These are phyloP conservation scores for Labia minor DNA, from an alignment of 2,888 invertebrate species.

Conservation along the genomic window DNA sequence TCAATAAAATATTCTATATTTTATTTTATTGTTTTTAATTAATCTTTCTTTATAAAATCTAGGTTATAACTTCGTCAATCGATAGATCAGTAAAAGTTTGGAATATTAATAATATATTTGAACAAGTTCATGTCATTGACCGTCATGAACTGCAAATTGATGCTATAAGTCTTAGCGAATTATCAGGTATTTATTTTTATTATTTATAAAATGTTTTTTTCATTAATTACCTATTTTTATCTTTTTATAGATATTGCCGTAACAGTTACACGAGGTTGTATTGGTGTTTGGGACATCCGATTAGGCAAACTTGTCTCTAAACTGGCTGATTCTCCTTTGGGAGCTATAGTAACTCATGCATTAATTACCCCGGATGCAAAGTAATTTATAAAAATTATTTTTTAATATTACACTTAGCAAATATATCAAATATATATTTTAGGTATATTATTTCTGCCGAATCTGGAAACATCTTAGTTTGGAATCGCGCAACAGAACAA, in stretches of 20 bases:
- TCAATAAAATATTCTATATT: too few relatives aligned
- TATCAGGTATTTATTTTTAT: conserved; percentile 15
- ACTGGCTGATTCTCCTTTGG: conserved; percentile 80
- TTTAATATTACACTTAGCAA: too few relatives aligned
- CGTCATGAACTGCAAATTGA: conserved; percentile 92
- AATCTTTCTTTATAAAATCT: conserved; percentile 15
- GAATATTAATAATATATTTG: conserved; percentile 98
- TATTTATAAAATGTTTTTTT: neutral
- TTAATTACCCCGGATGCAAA: conserved; percentile 75
- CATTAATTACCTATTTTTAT: neutral
- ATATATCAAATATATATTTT: too few relatives aligned
- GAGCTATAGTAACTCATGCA: conserved; percentile 90
- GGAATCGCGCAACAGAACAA: conserved; percentile 63
- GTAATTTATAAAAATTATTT: conserved; percentile 31
- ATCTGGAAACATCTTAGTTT: conserved; percentile 80
- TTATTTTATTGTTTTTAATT: neutral
- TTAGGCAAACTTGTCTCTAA: conserved; percentile 75
- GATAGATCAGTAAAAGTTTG: conserved; percentile 97
- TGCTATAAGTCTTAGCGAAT: conserved; percentile 50
- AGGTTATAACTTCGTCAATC: conserved; percentile 91
- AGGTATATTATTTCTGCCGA: conserved; percentile 79
- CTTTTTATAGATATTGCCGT: conserved; percentile 55
- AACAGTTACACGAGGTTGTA: conserved; percentile 86
- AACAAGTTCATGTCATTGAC: conserved; percentile 92
- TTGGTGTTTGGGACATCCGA: conserved; percentile 88